These are phyloP conservation scores for Lepidochitona cinerea DNA, from an alignment of 2,888 invertebrate genomes.

Conservation along the genomic window DNA sequence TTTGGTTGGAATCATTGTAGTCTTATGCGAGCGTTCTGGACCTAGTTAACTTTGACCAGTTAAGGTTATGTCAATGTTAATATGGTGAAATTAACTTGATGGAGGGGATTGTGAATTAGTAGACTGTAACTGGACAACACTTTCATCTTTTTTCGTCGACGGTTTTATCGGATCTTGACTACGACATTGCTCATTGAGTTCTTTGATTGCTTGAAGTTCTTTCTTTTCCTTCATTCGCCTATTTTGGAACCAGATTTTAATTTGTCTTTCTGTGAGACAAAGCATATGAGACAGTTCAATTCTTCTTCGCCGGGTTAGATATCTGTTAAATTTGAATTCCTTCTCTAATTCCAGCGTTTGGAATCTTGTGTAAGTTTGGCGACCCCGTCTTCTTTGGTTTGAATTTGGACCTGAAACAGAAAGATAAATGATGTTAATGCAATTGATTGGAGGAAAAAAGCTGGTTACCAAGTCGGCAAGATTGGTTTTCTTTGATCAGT, in stretches of 20 bases:
- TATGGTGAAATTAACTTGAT: neutral
- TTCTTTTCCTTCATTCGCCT: conserved; percentile 99
- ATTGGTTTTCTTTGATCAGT: too few relatives aligned
- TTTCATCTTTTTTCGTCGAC: conserved; percentile 1
- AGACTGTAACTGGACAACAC: neutral
- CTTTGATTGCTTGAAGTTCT: conserved; percentile 98
- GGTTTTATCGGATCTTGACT: conserved; percentile 6
- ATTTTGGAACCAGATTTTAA: conserved; percentile 83
- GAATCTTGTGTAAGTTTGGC: conserved; percentile 97
- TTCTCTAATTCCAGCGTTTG: conserved; percentile 98
- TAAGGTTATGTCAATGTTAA: too few relatives aligned
- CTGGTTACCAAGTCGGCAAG: too few relatives aligned
- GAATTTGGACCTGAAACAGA: conserved; percentile 87
- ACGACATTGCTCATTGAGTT: conserved; percentile 88
- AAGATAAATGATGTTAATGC: conserved; percentile 28
- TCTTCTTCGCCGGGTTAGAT: conserved; percentile 95
- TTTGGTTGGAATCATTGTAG: too few relatives aligned
- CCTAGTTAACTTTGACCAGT: too few relatives aligned
- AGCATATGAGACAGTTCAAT: conserved; percentile 98
- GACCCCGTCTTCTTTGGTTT: conserved; percentile 95
- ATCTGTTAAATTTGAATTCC: conserved; percentile 98
- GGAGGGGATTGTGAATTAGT: neutral
- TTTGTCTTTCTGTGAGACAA: conserved; percentile 96
- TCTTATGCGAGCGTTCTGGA: too few relatives aligned
- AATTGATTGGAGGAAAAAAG: too few relatives aligned